Evolutionary conservation across 2,113 vertebrate genomes (phyloP), one percentile per base, ranked within the genome.

Genomic region (Oryzias melastigma): DNA sequence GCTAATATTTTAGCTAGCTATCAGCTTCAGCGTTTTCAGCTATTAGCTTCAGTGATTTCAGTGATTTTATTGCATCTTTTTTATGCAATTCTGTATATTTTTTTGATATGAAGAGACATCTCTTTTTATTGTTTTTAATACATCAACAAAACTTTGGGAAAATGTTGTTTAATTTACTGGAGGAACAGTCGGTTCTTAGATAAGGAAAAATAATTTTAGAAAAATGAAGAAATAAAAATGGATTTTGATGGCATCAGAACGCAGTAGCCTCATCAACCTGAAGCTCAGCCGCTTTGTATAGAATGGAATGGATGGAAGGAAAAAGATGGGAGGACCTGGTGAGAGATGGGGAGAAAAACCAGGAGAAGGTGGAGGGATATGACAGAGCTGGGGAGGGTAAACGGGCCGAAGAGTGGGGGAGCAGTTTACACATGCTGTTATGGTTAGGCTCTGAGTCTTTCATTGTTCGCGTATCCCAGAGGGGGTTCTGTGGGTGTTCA

Each of bases 391-490:
- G 44, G 18, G 50, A 50, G 56, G 58, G 16, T 58, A 55, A 66
- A 65, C 44, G 41, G 60, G 52, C 43, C 43, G 52, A 19, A 49
- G 53, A 76, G 71, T 16, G 54, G 52, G 44, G 52, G 52, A 55
- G 52, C 58, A 29, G 65, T 58, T 68, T 67, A 69, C 49, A 72
- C 72, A 64, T 25, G 20, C 61, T 70, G 75, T 68, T 78, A 66
- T 71, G 58, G 62, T 81, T 76, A 76, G 52, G 18, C 0, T 52
- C 35, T 24, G 41, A 75, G 58, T n/a, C 65, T 51, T 61, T 43
- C 42, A 64, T 52, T 64, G 53, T 49, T 53, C 25, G 61, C 7
- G 0, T 76, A 55, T 74, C 71, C 51, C 52, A 19, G 40, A 59
- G 49, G 19, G 44, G 50, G 3, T 58, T 41, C 29, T 10, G 29